phyloP scores from a whole-genome alignment of 2,113 vertebrate species.

The Anolis sagrei region DNA sequence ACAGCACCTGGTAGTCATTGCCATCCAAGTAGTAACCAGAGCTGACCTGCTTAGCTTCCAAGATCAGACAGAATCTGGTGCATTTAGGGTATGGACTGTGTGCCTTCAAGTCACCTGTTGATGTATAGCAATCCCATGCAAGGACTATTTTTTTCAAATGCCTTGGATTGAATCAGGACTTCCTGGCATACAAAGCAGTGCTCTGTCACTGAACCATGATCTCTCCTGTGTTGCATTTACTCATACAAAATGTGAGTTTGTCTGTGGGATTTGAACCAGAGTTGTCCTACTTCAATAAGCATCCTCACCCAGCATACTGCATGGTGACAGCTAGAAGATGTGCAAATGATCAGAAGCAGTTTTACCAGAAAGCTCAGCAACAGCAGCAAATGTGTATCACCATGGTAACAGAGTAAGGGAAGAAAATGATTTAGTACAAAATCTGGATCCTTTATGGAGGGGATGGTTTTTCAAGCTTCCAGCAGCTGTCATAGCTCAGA shows the following conservation, averaged over 20 bases:
- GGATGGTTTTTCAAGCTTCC: slow-evolving; percentile 15
- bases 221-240: neutral
- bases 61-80: too few relatives aligned
- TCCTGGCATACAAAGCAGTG: neutral
- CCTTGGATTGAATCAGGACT: neutral
- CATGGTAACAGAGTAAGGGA: slow-evolving; percentile 62
- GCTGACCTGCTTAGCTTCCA: too few relatives aligned
- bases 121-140: too few relatives aligned
- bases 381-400: slow-evolving; percentile 53
- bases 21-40: neutral
- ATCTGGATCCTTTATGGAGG: slow-evolving; percentile 1
- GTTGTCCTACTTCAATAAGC: neutral
- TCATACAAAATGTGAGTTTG: neutral
- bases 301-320: neutral
- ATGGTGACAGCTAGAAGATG: neutral
- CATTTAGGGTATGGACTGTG: too few relatives aligned
- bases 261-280: neutral
- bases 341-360: slow-evolving; percentile 44
- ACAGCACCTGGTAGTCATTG: neutral
- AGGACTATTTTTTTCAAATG: neutral
- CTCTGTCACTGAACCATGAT: neutral
- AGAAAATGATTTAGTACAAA: slow-evolving; percentile 11
- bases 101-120: too few relatives aligned
- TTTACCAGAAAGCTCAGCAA: slow-evolving; percentile 47
- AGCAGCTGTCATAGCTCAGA: slow-evolving; percentile 35